Evolutionary conservation across 2,888 invertebrate species (phyloP), one percentile per base, ranked within the genome.

Genomic region (Athrips mouffetella): DNA sequence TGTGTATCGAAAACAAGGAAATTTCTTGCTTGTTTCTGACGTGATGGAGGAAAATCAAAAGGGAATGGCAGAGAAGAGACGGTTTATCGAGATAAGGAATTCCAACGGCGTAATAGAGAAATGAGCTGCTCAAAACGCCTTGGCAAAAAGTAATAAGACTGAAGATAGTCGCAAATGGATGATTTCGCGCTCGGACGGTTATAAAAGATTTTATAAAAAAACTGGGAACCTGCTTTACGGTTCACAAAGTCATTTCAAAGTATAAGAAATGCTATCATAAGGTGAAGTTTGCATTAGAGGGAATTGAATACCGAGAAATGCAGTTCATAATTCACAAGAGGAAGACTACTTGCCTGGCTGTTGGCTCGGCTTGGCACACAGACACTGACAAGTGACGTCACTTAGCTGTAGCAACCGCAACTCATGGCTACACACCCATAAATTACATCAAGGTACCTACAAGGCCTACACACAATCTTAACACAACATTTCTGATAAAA

Each of bases 201-300:
- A 44, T 51, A 49, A 52, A 48, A 49, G 51, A 62, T 62, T 60
- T 58, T 47, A 50, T 42, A 53, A 50, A 54, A 52, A 55, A 62
- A 54, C 52, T 51, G 27, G 40, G 52, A 45, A 55, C 40, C 48
- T 41, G 49, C 46, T 52, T 52, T 25, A 50, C 50, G 50, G 48
- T 48, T 50, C 47, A 41, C 52, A 39, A 16, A 35, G 41, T 46
- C 48, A 50, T 49, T 57, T 52, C 47, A 57, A 57, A 54, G 51
- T 55, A 50, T 37, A 52, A 52, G 60, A 54, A 53, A 51, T 54
- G 50, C 49, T 48, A 58, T 51, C 41, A 41, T n/a, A n/a, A n/a
- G n/a, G 25, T 15, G 23, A 21, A 23, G 23, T 31, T 16, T n/a
- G 23, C 16, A 11, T 21, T 15, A 21, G 11, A 40, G 42, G 30